Evolutionary conservation across 2,888 invertebrate species (phyloP), one percentile per base, ranked within the genome.

Genomic region (Tuberolachnus salignus): DNA sequence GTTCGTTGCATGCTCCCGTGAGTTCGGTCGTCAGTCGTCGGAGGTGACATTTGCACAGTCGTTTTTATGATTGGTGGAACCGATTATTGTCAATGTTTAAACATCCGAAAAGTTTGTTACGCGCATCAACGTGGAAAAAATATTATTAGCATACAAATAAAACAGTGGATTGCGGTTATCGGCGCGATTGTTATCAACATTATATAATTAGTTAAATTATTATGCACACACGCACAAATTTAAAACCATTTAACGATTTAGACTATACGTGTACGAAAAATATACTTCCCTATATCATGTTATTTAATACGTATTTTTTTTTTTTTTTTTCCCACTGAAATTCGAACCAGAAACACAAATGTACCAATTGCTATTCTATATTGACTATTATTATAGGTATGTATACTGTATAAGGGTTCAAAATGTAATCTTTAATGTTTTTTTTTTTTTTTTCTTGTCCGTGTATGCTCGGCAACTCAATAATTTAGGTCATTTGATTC

Each of bases 1-100:
- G 78, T 78, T 78, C 69, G 2, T 61, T 51, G 67, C 67, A 78
- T n/a, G 78, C 59, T 78, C 69, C 23, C 59, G 57, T 42, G 69
- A 42, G 8, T 67, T 67, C 67, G 16, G 19, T 66, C 67, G 49
- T 57, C 66, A 46, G 59, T 59, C 9, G 59, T 51, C 4, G 78
- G 26, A 51, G 78, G 78, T 69, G 78, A 78, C 78, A 78, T 78
- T 78, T 78, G 78, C 78, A 69, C 67, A 51, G 59, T 69, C 69
- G 49, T 69, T 69, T n/a, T 51, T 16, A 19, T 44, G 34, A 34
- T 34, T 34, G 19, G 19, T 19, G 19, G 49, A 10, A 53, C 53
- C 53, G 66, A 78, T 78, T 51, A 69, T 78, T 51, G 69, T 59
- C 42, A 42, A 9, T 69, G 78, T 57, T 66, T 59, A 69, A 78